Evolutionary conservation across 2,888 invertebrate species (phyloP), one percentile per base, ranked within the genome.

Genomic region (Phania funesta): DNA sequence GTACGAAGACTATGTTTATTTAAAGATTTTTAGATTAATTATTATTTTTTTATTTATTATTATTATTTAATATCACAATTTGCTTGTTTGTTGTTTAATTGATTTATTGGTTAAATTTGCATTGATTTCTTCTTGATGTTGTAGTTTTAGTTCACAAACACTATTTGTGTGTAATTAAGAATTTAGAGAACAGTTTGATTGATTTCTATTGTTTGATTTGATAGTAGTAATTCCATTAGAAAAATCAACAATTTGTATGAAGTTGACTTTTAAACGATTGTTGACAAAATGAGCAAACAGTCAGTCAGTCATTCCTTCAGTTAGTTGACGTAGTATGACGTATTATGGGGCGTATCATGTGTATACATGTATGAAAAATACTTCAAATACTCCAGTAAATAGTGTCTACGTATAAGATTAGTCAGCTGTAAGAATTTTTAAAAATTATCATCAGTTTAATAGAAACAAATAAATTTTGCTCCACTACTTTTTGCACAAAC

Each of bases 51-150:
- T 54, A 41, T 18, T 58, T 54, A 5, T 75, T 32, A 32, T 41
- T 79, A 76, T 71, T 83, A 76, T 76, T 79, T 77, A 80, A 83
- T 83, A 83, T 83, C 83, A 83, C 83, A 83, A 83, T 83, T 76
- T 71, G 83, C 75, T 83, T 83, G 83, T 70, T 83, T 83, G 67
- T 56, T 54, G 22, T 68, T 76, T 64, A 76, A 79, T 83, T 83
- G 80, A 83, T 83, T 80, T 79, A 83, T 83, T 77, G n/a, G 77
- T 73, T 83, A 65, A 67, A 71, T 74, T 73, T 83, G 73, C 73
- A 83, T 83, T 83, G 65, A 80, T 70, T 83, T 65, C 20, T 62
- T 60, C 3, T 46, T 46, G 3, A 9, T 52, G 7, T 22, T 60
- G 9, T 46, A 44, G 18, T 44, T 54, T 3, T 35, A 7, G 38